Conservation (phyloP, 92 coral and sea anemone genomes). For the Palythoa grandiflora region DNA sequence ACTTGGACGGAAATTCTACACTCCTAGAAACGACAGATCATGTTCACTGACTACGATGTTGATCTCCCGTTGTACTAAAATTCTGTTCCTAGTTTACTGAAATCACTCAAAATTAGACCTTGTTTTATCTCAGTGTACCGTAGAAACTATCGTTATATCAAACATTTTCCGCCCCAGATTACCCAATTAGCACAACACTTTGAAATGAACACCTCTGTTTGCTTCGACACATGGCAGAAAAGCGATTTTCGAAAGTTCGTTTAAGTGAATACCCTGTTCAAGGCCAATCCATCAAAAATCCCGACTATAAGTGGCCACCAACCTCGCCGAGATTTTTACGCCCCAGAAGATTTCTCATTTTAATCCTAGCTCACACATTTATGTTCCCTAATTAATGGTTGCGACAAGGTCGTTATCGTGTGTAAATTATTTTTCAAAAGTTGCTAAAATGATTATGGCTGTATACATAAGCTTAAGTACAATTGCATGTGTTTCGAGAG, state of each 20-base stretch:
- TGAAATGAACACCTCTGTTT: background rate
- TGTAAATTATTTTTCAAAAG: slow-evolving; percentile 51
- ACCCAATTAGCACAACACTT: slow-evolving; percentile 1
- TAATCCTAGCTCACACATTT: slow-evolving; percentile 25
- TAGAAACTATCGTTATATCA: background rate
- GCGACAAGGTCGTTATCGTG: slow-evolving; percentile 36
- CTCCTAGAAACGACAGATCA: slow-evolving; percentile 22
- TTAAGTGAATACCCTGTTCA: background rate
- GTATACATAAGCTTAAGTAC: slow-evolving; percentile 48
- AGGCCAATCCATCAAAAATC: slow-evolving; percentile 21
- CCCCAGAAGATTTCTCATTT: slow-evolving; percentile 7
- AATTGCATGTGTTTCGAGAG: slow-evolving; percentile 42
- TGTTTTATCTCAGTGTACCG: background rate
- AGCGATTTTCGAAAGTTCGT: background rate
- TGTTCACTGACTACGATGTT: slow-evolving; percentile 9
- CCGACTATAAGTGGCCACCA: slow-evolving; percentile 41
- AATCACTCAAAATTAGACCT: background rate
- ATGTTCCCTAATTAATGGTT: slow-evolving; percentile 8
- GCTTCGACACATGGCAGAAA: slow-evolving; percentile 5
- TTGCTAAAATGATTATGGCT: slow-evolving; percentile 42
- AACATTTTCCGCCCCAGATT: background rate
- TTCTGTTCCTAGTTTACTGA: background rate
- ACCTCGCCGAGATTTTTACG: slow-evolving; percentile 20
- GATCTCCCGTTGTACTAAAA: background rate
- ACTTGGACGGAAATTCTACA: slow-evolving; percentile 27